Evolutionary conservation across 2,113 vertebrate species (phyloP).

Genomic region (Octodon degus): DNA sequence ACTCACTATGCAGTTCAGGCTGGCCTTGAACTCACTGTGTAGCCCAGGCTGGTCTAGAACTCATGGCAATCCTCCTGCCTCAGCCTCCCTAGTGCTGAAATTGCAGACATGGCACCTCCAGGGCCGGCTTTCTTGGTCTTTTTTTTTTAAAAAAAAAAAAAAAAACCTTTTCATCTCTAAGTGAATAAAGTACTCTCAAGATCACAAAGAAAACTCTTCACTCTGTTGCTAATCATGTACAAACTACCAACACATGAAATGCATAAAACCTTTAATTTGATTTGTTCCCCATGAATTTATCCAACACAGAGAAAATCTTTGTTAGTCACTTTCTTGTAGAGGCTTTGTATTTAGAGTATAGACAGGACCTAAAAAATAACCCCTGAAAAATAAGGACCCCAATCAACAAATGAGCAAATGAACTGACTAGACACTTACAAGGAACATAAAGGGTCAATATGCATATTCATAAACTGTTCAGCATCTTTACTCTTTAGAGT

Average conservation of each 20-base stretch:
- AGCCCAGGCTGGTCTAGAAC: neutral
- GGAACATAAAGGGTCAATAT: neutral
- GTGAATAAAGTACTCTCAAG: neutral
- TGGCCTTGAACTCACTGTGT: neutral
- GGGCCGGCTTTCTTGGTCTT: neutral
- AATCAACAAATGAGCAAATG: neutral
- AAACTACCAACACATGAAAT: neutral
- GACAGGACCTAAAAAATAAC: neutral
- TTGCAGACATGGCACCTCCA: neutral
- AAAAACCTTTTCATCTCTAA: slow-evolving; percentile 3
- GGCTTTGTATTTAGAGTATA: neutral
- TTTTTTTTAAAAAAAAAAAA: too few relatives aligned
- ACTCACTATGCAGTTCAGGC: neutral
- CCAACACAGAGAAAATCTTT: neutral
- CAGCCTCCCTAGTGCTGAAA: neutral
- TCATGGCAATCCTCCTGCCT: neutral
- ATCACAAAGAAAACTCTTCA: slow-evolving; percentile 28
- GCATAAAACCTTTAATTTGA: neutral
- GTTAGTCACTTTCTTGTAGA: neutral
- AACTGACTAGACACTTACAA: neutral
- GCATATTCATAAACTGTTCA: neutral
- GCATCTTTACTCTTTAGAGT: neutral
- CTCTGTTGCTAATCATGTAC: neutral
- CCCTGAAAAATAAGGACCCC: neutral
- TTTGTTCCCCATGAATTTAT: neutral